A percentile compares a stretch with the other conserved stretches of the same genome.
phyloP scores from a whole-genome alignment of 2,797 vertebrate genomes.

The Sphenodon punctatus region DNA sequence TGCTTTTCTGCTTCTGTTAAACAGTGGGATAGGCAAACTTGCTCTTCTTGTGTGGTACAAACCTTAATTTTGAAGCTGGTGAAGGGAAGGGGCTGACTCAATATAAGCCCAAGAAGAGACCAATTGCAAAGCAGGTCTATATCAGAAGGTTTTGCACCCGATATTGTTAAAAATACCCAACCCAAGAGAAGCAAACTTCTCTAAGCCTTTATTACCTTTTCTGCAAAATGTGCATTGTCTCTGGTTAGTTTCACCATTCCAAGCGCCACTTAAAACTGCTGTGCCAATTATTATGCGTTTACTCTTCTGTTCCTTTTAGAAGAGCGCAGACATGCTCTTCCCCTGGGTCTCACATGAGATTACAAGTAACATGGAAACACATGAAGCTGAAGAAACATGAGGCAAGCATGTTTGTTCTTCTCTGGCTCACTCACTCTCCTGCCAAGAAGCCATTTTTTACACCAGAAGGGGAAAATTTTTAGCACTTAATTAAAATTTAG shows the following conservation, averaged over 20 bases:
- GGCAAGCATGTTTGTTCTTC: too few species aligned
- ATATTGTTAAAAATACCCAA: neutral
- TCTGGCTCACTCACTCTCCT: too few species aligned
- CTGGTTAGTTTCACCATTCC: neutral
- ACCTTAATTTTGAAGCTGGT: neutral
- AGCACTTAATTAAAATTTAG: too few species aligned
- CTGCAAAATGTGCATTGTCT: neutral
- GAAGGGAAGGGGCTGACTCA: neutral
- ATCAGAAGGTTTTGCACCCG: neutral
- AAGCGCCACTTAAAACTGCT: too few species aligned
- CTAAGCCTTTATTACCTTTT: neutral
- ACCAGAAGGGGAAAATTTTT: too few species aligned
- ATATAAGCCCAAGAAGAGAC: neutral
- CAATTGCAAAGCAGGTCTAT: neutral
- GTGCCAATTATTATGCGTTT: too few species aligned
- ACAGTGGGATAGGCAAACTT: neutral
- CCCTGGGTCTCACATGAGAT: too few species aligned
- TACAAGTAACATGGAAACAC: too few species aligned
- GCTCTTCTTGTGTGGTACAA: neutral
- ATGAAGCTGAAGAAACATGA: too few species aligned
- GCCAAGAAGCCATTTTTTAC: too few species aligned
- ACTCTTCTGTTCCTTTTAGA: too few species aligned
- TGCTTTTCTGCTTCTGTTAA: neutral
- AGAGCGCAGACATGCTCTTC: neutral
- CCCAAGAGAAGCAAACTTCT: neutral